phyloP scores from a whole-genome alignment of 2,797 vertebrate species.

The Siniperca undulata region DNA sequence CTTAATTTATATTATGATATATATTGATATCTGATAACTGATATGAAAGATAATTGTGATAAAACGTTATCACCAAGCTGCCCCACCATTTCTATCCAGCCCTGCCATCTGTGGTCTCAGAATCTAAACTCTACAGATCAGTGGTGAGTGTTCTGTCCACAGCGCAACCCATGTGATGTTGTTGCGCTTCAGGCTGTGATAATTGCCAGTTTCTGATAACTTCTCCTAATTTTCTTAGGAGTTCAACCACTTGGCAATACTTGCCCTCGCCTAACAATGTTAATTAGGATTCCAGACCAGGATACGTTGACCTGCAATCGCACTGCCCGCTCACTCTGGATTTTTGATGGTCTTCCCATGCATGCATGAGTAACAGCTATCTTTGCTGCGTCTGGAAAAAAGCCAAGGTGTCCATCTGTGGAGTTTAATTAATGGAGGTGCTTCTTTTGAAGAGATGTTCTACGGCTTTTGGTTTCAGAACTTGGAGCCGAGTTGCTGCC shows the following conservation, averaged over 20 bases:
- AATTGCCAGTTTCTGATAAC: conserved; percentile 47
- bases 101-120: background rate
- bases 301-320: conserved; percentile 22
- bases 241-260: conserved; percentile 55
- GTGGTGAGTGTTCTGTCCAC: conserved; percentile 2
- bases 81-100: background rate
- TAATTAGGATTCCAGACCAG: conserved; percentile 50
- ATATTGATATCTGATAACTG: background rate
- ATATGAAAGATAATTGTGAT: background rate
- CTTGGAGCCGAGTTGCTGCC: conserved; percentile 45
- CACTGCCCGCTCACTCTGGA: conserved; percentile 24
- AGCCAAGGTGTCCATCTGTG: conserved; percentile 70
- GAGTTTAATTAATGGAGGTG: conserved; percentile 68
- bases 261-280: conserved; percentile 31
- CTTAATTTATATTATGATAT: background rate
- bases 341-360: conserved; percentile 36
- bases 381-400: conserved; percentile 43
- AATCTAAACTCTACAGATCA: conserved; percentile 6
- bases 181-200: conserved; percentile 50
- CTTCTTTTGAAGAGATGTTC: conserved; percentile 59
- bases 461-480: conserved; percentile 59
- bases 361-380: conserved; percentile 31
- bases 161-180: background rate
- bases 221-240: conserved; percentile 45
- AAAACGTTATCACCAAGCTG: background rate